phyloP scores from a whole-genome alignment of 1,140 invertebrate genomes.

The Philotrypesis tridentata region DNA sequence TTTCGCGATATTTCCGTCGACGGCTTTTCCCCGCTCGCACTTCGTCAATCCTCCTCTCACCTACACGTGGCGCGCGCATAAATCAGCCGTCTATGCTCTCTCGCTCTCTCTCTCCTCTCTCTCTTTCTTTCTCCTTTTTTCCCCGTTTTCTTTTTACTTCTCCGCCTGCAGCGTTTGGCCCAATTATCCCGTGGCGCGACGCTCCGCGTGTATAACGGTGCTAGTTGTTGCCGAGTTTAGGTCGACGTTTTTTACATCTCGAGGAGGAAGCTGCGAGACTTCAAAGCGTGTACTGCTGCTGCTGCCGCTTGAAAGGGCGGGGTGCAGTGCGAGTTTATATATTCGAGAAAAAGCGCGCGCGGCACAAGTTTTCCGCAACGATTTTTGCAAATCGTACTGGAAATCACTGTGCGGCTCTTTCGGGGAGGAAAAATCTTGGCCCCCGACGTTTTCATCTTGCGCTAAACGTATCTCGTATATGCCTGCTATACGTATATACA shows the following conservation, averaged over 20 bases:
- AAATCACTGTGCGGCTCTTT: no score
- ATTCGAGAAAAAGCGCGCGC: not conserved
- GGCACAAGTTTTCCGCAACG: not conserved
- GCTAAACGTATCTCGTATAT: no score
- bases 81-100: conserved; percentile 52
- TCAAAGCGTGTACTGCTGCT: conserved; percentile 25
- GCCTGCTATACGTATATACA: no score
- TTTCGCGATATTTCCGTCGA: conserved; percentile 72
- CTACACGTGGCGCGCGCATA: conserved; percentile 59
- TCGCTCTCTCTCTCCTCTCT: not conserved
- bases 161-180: conserved; percentile 15
- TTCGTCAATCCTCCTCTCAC: conserved; percentile 65
- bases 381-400: not conserved
- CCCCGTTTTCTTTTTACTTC: conserved; percentile 10
- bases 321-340: no score
- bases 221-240: not conserved
- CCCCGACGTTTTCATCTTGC: not conserved
- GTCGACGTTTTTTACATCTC: conserved; percentile 2
- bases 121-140: not conserved
- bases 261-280: conserved; percentile 9
- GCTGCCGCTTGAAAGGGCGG: not conserved
- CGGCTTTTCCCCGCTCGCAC: conserved; percentile 65
- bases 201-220: conserved; percentile 14
- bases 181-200: conserved; percentile 42
- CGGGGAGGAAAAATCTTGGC: no score